phyloP scores from a whole-genome alignment of 2,113 vertebrate species.

The Percopsis transmontana region DNA sequence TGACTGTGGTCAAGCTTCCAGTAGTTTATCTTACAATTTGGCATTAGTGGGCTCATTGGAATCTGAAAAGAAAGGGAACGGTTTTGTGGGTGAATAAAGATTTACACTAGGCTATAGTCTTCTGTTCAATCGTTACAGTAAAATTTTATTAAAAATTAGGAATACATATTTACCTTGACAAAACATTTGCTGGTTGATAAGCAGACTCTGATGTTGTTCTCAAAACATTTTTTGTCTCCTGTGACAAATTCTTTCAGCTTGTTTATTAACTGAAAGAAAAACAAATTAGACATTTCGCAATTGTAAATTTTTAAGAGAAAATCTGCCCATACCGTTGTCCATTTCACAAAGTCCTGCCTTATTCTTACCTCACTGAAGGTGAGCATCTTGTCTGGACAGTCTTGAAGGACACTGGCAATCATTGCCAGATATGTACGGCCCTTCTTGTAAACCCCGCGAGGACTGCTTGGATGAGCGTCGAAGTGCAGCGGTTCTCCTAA shows the following conservation, averaged over 20 bases:
- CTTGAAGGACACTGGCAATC: slow-evolving; percentile 81
- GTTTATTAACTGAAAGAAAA: slow-evolving; percentile 65
- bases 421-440: slow-evolving; percentile 82
- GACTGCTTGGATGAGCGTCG: background rate
- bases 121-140: background rate
- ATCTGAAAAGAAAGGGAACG: slow-evolving; percentile 44
- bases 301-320: background rate
- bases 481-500: background rate
- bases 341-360: background rate
- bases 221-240: slow-evolving; percentile 54
- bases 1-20: slow-evolving; percentile 65
- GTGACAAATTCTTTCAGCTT: slow-evolving; percentile 38
- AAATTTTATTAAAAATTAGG: background rate
- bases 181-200: slow-evolving; percentile 71
- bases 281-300: background rate
- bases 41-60: slow-evolving; percentile 44
- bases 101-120: background rate
- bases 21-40: slow-evolving; percentile 63
- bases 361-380: slow-evolving; percentile 79
- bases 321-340: background rate
- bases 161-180: slow-evolving; percentile 57
- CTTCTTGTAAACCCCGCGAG: slow-evolving; percentile 67
- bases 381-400: slow-evolving; percentile 78
- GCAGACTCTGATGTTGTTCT: slow-evolving; percentile 70
- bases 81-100: background rate